A percentile compares a stretch with the other conserved stretches of the same genome.
Conservation (phyloP, 2,113 vertebrate species). For the Pica pica region DNA sequence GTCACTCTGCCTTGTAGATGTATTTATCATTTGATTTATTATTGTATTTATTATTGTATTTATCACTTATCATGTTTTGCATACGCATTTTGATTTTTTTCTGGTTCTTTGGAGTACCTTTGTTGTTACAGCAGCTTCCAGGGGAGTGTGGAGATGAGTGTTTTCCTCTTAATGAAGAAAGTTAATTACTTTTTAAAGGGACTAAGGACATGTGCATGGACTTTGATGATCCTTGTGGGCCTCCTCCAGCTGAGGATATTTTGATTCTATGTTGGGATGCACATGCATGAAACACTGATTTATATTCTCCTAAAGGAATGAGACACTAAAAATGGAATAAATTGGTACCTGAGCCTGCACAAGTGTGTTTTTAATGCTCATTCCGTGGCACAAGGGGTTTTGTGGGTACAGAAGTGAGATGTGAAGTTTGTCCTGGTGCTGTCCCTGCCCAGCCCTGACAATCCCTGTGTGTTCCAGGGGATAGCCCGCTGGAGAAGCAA, state of each 20-base stretch:
- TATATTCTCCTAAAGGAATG: not conserved
- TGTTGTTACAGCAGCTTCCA: not conserved
- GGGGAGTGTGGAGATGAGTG: not conserved
- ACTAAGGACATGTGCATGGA: not conserved
- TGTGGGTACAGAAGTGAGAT: fast-evolving
- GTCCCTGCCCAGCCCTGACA: not conserved
- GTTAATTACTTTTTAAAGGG: not conserved
- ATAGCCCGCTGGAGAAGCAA: not conserved
- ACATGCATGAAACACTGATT: not conserved
- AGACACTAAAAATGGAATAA: not conserved
- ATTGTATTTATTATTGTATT: not conserved
- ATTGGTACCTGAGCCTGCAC: too few species aligned
- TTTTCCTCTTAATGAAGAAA: not conserved
- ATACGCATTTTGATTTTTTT: not conserved
- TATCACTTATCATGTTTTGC: not conserved
- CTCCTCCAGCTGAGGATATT: not conserved
- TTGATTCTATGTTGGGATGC: not conserved
- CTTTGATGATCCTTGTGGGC: not conserved
- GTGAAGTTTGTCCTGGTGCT: not conserved
- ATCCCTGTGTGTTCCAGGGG: constrained; percentile 42
- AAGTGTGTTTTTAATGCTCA: too few species aligned
- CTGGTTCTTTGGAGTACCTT: not conserved
- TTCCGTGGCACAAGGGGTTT: fast-evolving
- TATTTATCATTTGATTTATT: not conserved
- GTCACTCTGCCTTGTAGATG: not conserved